Evolutionary conservation across 2,797 vertebrate genomes (phyloP), one percentile per base, ranked within the genome.

Genomic region (Manis javanica): DNA sequence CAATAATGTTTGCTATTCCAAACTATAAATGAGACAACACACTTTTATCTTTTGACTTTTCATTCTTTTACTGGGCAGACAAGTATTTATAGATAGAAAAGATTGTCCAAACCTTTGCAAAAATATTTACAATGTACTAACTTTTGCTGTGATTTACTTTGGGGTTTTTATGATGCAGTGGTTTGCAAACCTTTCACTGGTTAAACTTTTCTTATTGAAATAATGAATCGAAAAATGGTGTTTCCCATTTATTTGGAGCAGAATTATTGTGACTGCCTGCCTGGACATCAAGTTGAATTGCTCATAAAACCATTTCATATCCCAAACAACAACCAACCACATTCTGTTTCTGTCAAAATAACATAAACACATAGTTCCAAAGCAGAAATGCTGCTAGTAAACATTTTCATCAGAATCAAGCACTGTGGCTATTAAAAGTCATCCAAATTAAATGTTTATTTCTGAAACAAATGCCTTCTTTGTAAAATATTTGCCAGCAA

Each of bases 321-420:
- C 96, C 93, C 86, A 93, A 95, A 96, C 94, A 97, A 94, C 94
- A 83, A 96, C 95, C 95, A 95, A 96, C 94, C 79, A 89, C 96
- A 97, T 97, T 98, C 88, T 79, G 75, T 96, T 96, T 94, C 97
- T 97, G 97, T 98, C 97, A 97, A 96, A 96, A 97, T 97, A 97
- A 97, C 92, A 96, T 93, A 96, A 97, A 96, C 86, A 97, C 97
- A 96, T 97, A 71, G 61, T 78, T 97, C 59, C 84, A 89, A 84
- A 79, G 93, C 75, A 98, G 92, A 96, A 95, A 93, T 61, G 75
- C 79, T 92, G n/a, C 97, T 96, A 7, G 89, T 87, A 96, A 97
- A 97, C 79, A 94, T 95, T 95, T 97, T 96, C 95, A 93, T 98
- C 94, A 95, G 91, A 95, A 95, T 96, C 96, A 90, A 97, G 71